Percentiles rank a stretch among this genome's conserved stretches.
phyloP scores from a whole-genome alignment of 2,113 vertebrate genomes.

The Jaculus jaculus region DNA sequence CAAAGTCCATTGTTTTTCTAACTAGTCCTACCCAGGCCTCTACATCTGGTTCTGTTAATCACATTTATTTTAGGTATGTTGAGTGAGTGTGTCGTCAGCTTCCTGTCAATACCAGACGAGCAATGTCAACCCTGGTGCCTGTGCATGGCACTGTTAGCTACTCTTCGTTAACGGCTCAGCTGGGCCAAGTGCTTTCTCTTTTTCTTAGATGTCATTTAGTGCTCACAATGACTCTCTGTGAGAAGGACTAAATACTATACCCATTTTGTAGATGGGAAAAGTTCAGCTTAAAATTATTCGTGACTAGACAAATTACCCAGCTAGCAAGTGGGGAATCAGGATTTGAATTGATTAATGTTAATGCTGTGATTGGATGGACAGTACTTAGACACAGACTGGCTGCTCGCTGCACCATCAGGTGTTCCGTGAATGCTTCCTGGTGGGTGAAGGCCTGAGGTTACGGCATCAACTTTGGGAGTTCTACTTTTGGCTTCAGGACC shows the following conservation, averaged over 20 bases:
- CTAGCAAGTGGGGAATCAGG: background rate
- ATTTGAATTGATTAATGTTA: background rate
- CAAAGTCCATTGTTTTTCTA: background rate
- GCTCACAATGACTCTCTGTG: background rate
- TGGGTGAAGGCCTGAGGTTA: background rate
- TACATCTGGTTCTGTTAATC: background rate
- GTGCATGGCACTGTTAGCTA: background rate
- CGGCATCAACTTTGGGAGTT: background rate
- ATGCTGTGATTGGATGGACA: background rate
- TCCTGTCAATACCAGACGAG: background rate
- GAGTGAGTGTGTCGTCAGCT: background rate
- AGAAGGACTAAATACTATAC: conserved; percentile 36
- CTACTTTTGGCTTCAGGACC: background rate
- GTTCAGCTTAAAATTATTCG: background rate
- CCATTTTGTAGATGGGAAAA: conserved; percentile 48
- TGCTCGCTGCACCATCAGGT: too few relatives aligned
- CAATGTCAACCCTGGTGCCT: background rate
- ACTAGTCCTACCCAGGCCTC: background rate
- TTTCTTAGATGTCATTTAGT: conserved; percentile 1
- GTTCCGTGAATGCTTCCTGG: background rate
- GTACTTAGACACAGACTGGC: background rate
- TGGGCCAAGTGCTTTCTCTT: background rate
- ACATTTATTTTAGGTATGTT: background rate
- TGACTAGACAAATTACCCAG: background rate
- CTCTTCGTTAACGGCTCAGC: conserved; percentile 37